Percentiles rank a stretch among this genome's conserved stretches.
phyloP scores from a whole-genome alignment of 2,113 vertebrate species.

The Grallaria varia region DNA sequence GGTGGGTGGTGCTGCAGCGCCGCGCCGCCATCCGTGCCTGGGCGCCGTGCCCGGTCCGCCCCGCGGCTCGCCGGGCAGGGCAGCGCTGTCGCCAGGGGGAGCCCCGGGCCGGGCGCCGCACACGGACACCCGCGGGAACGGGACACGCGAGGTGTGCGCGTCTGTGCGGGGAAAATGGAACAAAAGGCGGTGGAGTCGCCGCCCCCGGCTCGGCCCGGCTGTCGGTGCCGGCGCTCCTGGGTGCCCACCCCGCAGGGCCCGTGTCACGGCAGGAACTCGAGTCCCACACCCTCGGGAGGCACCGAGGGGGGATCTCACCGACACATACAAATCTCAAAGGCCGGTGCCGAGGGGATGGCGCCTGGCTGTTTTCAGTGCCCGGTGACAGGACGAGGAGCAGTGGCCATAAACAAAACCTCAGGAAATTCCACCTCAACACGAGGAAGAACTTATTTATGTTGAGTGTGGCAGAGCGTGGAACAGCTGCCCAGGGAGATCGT shows the following conservation, averaged over 20 bases:
- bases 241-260: no score
- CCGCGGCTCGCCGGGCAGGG: no score
- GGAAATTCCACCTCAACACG: not conserved
- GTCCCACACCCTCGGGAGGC: not conserved
- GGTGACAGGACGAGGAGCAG: fast-evolving
- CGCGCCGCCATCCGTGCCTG: no score
- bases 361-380: not conserved
- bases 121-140: fast-evolving
- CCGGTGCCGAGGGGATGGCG: not conserved
- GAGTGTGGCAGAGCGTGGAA: not conserved
- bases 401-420: no score
- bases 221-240: no score
- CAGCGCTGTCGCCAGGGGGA: not conserved
- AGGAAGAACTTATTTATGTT: fast-evolving
- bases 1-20: no score
- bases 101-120: not conserved
- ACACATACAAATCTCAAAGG: not conserved
- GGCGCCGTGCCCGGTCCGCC: no score
- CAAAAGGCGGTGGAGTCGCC: no score
- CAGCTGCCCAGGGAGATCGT: not conserved
- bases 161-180: no score
- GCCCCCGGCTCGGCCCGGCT: no score
- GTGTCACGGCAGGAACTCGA: no score
- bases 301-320: no score
- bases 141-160: not conserved